phyloP scores from a whole-genome alignment of 2,797 vertebrate genomes.

The Myotis myotis region DNA sequence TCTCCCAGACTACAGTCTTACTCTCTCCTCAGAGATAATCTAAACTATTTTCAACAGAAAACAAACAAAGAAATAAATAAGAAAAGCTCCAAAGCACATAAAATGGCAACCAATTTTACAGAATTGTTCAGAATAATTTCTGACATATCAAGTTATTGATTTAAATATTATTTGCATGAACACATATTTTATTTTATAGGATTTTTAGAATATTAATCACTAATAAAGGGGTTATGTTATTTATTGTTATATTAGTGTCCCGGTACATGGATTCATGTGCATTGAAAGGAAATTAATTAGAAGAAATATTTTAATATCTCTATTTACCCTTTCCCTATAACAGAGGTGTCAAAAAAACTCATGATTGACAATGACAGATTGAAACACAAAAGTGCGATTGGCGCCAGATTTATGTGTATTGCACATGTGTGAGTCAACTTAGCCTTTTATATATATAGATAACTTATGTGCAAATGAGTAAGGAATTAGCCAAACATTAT shows the following conservation, averaged over 20 bases:
- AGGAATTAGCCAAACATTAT: background rate
- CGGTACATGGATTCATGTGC: no score
- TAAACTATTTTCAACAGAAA: background rate
- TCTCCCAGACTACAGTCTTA: background rate
- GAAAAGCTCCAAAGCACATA: background rate
- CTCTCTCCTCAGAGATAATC: background rate
- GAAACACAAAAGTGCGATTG: no score
- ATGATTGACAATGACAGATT: no score
- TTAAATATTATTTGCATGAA: slow-evolving; percentile 10
- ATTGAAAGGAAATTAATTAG: no score
- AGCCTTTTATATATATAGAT: background rate
- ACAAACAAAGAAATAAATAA: background rate
- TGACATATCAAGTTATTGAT: background rate
- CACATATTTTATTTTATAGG: background rate
- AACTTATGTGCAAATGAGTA: background rate
- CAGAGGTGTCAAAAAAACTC: no score
- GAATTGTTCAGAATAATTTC: background rate
- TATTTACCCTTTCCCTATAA: no score
- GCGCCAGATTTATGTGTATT: no score
- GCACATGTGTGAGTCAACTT: no score
- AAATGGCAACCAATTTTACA: background rate
- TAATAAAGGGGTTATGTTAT: background rate
- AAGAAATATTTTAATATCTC: no score
- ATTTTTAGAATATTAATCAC: background rate
- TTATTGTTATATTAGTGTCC: background rate